These are phyloP conservation scores for Acanthurus tractus DNA, from an alignment of 2,797 vertebrate genomes.

Conservation along the genomic window DNA sequence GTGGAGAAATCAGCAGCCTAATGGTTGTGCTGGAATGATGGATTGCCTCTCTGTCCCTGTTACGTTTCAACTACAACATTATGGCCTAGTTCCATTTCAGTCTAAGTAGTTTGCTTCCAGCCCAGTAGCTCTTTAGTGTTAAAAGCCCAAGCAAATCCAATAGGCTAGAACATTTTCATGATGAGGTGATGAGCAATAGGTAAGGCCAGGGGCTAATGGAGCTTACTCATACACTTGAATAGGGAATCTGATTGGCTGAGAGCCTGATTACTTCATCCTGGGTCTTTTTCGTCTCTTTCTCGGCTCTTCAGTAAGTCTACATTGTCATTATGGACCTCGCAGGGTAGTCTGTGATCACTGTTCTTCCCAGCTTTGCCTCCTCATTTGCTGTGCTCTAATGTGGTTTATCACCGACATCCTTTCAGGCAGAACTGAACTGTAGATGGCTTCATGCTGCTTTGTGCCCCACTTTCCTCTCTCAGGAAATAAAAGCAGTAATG, in stretches of 20 bases:
- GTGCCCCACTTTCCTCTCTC: slow-evolving; percentile 67
- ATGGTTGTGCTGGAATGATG: slow-evolving; percentile 67
- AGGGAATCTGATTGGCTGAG: slow-evolving; percentile 61
- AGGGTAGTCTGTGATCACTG: slow-evolving; percentile 30
- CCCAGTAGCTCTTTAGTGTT: slow-evolving; percentile 59
- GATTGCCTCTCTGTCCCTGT: slow-evolving; percentile 59
- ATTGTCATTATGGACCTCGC: slow-evolving; percentile 26
- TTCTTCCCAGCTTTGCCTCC: slow-evolving; percentile 42
- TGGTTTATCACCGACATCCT: slow-evolving; percentile 43
- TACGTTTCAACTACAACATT: slow-evolving; percentile 75
- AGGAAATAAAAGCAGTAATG: slow-evolving; percentile 58
- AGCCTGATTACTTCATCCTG: slow-evolving; percentile 44
- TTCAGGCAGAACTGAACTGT: slow-evolving; percentile 59
- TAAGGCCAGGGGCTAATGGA: slow-evolving; percentile 76
- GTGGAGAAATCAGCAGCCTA: slow-evolving; percentile 62
- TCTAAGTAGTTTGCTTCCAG: slow-evolving; percentile 62
- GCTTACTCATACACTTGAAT: slow-evolving; percentile 37
- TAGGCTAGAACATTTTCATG: slow-evolving; percentile 61
- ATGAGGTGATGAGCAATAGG: slow-evolving; percentile 74
- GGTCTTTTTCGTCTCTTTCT: slow-evolving; percentile 15
- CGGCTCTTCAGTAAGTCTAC: slow-evolving; percentile 13
- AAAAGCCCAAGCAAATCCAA: slow-evolving; percentile 73
- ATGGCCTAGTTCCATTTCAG: slow-evolving; percentile 73
- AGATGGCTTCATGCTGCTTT: slow-evolving; percentile 67
- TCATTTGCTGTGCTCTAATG: slow-evolving; percentile 36